phyloP scores from a whole-genome alignment of 2,797 vertebrate species.

The Chloroceryle inda region DNA sequence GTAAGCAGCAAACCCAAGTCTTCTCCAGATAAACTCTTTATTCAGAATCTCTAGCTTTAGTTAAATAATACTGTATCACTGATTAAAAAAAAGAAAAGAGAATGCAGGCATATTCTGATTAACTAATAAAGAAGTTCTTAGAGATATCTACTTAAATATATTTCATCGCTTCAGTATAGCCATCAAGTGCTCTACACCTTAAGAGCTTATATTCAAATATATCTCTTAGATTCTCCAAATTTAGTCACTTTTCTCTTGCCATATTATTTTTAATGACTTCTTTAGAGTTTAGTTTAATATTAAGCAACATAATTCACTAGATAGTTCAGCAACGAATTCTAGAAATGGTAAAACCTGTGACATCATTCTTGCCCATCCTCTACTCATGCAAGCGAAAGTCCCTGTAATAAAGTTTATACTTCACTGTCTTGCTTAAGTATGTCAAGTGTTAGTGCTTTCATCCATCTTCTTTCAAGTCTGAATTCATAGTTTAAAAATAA shows the following conservation, averaged over 20 bases:
- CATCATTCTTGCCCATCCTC: not conserved
- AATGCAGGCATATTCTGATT: not conserved
- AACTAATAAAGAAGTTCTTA: not conserved
- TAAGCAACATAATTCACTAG: not conserved
- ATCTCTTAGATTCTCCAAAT: not conserved
- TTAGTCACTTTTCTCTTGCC: not conserved
- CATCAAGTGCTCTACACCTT: not conserved
- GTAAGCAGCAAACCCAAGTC: not conserved
- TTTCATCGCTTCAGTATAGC: not conserved
- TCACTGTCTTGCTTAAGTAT: not conserved
- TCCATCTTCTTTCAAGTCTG: conserved; percentile 5
- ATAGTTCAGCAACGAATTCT: not conserved
- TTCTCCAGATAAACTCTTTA: not conserved
- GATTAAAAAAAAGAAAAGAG: not conserved
- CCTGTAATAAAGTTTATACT: not conserved
- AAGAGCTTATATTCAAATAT: conserved; percentile 12
- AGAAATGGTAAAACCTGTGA: not conserved
- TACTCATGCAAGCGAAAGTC: not conserved
- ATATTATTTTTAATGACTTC: not conserved
- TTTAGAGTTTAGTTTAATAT: not conserved
- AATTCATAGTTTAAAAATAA: conserved; percentile 4
- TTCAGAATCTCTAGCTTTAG: not conserved
- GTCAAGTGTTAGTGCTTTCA: not conserved
- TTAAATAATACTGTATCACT: not conserved
- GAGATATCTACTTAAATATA: not conserved